phyloP scores from a whole-genome alignment of 2,888 invertebrate species.

The Xestoiulus laeticollis region DNA sequence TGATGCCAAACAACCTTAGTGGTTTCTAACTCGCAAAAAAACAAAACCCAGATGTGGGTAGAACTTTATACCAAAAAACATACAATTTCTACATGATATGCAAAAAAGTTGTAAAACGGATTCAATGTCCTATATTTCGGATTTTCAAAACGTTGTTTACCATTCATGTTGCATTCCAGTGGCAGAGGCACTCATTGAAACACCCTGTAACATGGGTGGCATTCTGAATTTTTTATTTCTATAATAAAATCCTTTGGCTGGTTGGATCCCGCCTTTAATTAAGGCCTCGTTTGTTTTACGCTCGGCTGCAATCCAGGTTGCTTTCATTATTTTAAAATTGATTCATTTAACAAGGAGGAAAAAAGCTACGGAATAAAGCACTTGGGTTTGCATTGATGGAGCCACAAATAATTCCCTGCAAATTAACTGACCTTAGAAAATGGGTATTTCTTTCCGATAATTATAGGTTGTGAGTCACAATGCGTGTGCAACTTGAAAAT shows the following conservation, averaged over 20 bases:
- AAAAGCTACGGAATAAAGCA: neutral
- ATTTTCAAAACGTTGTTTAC: no score
- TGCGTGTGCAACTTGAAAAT: neutral
- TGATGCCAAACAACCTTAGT: neutral
- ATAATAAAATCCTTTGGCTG: neutral
- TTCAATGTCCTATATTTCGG: no score
- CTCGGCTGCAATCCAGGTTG: neutral
- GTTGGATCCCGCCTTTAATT: neutral
- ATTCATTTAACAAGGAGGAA: neutral
- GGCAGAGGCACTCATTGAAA: no score
- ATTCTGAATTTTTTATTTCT: neutral
- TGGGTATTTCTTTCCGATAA: neutral
- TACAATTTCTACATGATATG: no score
- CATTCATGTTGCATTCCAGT: no score
- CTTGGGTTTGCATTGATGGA: neutral
- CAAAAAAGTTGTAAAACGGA: neutral
- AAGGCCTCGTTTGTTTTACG: neutral
- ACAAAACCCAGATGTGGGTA: neutral
- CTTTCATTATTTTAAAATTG: neutral
- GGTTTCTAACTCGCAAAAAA: neutral
- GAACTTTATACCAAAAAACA: neutral
- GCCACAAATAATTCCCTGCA: neutral
- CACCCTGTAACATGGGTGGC: no score
- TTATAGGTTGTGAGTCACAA: neutral
- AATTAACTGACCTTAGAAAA: conserved; percentile 29